Evolutionary conservation across 2,797 vertebrate species (phyloP).

Genomic region (Chaenodraco wilsoni): DNA sequence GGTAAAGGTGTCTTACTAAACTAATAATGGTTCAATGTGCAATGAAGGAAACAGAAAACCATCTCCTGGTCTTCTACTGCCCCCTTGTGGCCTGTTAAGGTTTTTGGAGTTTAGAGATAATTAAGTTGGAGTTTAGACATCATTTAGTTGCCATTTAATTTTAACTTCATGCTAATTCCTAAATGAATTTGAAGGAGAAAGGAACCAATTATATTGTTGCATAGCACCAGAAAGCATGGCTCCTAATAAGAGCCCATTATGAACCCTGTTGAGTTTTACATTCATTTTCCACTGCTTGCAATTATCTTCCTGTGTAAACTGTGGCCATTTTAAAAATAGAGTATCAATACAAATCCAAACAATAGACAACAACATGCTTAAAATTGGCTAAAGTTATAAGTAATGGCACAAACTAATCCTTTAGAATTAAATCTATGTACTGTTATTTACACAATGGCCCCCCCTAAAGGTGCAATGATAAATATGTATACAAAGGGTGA

Average conservation of each 20-base stretch:
- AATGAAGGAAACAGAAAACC: not conserved
- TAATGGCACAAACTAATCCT: not conserved
- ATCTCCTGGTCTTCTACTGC: slow-evolving; percentile 64
- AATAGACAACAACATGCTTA: not conserved
- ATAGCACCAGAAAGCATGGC: not conserved
- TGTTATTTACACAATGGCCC: not conserved
- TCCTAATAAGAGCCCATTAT: not conserved
- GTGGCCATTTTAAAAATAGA: not conserved
- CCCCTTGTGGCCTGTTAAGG: slow-evolving; percentile 58
- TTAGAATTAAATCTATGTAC: not conserved
- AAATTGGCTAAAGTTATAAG: not conserved
- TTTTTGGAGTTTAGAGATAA: not conserved
- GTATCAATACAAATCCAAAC: not conserved
- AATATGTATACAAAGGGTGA: not conserved
- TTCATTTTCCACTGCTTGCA: not conserved
- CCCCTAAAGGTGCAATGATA: not conserved
- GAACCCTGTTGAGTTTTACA: not conserved
- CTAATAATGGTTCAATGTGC: slow-evolving; percentile 3
- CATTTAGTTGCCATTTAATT: not conserved
- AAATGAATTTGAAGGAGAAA: not conserved
- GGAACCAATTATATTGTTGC: not conserved
- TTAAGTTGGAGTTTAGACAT: no score
- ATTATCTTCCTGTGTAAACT: not conserved
- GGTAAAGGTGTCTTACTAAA: slow-evolving; percentile 11
- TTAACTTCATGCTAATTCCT: slow-evolving; percentile 9